phyloP scores from a whole-genome alignment of 1,140 invertebrate genomes.

The Calliphora vicina region DNA sequence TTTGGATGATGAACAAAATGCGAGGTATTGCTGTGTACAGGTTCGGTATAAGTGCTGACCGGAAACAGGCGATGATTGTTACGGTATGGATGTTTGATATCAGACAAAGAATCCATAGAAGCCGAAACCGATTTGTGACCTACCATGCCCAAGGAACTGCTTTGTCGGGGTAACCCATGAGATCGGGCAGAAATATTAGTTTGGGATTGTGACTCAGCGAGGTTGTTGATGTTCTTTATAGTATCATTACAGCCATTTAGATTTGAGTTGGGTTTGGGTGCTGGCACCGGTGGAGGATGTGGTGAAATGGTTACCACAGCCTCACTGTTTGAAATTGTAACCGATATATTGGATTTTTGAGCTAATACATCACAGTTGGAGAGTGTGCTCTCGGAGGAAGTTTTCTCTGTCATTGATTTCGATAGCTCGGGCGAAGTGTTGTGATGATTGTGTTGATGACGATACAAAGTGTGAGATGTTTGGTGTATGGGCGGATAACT shows the following conservation, averaged over 20 bases:
- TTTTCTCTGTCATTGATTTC: conserved; percentile 8
- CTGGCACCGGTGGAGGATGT: conserved; percentile 35
- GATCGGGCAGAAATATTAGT: not conserved
- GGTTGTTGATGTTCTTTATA: not conserved
- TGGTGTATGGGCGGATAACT: conserved; percentile 57
- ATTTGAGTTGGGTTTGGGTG: not conserved
- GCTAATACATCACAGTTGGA: not conserved
- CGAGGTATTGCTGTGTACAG: conserved; percentile 62
- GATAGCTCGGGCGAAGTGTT: not conserved
- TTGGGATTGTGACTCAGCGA: not conserved
- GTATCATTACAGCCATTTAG: not conserved
- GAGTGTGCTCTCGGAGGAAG: not conserved
- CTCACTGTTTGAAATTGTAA: conserved; percentile 20
- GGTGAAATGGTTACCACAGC: conserved; percentile 36
- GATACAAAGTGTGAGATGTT: conserved; percentile 27
- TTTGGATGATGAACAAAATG: conserved; percentile 60
- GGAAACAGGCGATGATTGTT: conserved; percentile 67
- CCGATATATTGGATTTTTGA: conserved; percentile 24
- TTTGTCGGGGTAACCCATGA: not conserved
- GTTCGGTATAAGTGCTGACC: conserved; percentile 70
- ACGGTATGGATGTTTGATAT: conserved; percentile 49
- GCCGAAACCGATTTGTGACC: conserved; percentile 17
- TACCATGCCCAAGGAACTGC: conserved; percentile 15
- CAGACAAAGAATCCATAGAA: conserved; percentile 20
- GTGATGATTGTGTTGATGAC: conserved; percentile 37